Base-by-base conservation (phyloP, 1,140 invertebrate genomes). In the Bombus waltoni region DNA sequence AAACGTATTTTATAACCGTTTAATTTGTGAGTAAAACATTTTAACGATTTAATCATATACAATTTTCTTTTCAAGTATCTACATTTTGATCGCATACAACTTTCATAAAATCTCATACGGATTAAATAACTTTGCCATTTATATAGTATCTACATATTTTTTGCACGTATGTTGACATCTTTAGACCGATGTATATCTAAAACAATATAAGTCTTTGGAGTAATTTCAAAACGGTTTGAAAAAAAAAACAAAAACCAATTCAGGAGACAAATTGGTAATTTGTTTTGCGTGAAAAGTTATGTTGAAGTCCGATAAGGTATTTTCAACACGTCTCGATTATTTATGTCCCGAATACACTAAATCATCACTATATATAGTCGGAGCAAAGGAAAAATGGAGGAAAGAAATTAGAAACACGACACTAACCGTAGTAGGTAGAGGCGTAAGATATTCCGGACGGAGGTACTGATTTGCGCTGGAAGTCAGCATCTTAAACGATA, bases 361-460 rank as follows among this genome's bases (percentile, higher is more conserved):
- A 53, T 53, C 42, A 35, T 75, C 32, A 35, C 35, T 38, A 35
- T 66, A 66, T n/a, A 32, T 47, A 22, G n/a, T 25, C n/a, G 25
- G 4, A 8, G 22, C 4, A 28, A 13, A 5, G 18, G 35, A 6
- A 32, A 28, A 35, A 22, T 22, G 18, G 5, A 28, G n/a, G 15
- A 75, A 32, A 6, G 6, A 53, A 75, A 13, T 25, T 1, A 42
- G 0, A 35, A 71, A 62, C 28, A 35, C 15, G 18, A 77, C 78
- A 96, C 97, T 97, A 96, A 98, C 98, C 96, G 98, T 98, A 72
- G 98, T 98, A 83, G 98, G 98, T 88, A 98, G 95, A 89, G 98
- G 98, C 92, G 98, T 97, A 93, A 98, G 96, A 95, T 98, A 98
- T 96, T 98, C 98, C 96, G 98, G 98, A 95, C 98, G 96, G 93